Base-by-base conservation (phyloP, 2,888 invertebrate genomes). In the Leptodirus hochenwartii region DNA sequence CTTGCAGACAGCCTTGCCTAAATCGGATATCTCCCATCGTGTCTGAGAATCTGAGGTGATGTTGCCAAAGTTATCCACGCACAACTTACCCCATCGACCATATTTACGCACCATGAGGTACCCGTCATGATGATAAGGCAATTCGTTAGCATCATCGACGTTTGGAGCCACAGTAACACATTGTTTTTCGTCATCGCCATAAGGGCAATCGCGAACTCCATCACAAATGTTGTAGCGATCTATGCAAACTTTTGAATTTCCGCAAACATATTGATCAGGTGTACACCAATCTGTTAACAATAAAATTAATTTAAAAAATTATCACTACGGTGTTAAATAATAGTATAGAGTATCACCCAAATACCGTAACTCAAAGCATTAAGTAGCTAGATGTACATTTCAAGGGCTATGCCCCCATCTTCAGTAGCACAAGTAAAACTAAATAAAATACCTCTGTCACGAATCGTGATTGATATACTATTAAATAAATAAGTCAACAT, bases 1-100 rank as follows among this genome's bases (percentile, higher is more conserved):
- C 44, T 69, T 66, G 53, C 80, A 81, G 3, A 80, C 74, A 1
- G 78, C 75, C 46, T 67, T 61, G 4, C 78, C 80, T 20, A 81
- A 59, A 46, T 79, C 77, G 12, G 69, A 62, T 16, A 79, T 57
- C 42, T 69, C 65, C 55, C 72, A 67, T 3, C 64, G 58, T 27
- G 67, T 62, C 28, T 64, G 62, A 2, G 67, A 64, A 35, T 63
- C 58, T 17, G 61, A 54, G 3, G 68, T 59, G 1, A 70, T 61
- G 37, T 66, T 62, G 25, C 65, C 59, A 43, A 75, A 69, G 37
- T 69, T 72, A 37, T 73, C 70, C 11, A 77, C 62, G 41, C 81
- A 81, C 4, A 80, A 54, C 46, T 77, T 74, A 4, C 79, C 79
- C 81, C 81, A 81, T 27, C 63, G 59, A 1, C 80, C 80, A 40